These are phyloP conservation scores for Bombycilla garrulus DNA, from an alignment of 2,113 vertebrate genomes.

Conservation along the genomic window DNA sequence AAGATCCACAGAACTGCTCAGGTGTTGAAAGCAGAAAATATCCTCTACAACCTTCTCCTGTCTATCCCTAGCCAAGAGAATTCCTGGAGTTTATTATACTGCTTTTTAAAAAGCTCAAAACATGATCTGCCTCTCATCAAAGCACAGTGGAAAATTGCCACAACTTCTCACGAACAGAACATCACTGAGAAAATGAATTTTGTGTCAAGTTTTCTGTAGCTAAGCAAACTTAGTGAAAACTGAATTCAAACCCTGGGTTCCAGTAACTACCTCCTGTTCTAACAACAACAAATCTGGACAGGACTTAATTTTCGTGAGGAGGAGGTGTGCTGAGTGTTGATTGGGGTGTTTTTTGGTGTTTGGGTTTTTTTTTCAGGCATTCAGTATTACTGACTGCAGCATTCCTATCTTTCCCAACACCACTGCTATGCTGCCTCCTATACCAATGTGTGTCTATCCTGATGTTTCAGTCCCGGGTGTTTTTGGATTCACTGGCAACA, in stretches of 20 bases:
- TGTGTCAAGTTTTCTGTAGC: not conserved
- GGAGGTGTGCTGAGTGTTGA: not conserved
- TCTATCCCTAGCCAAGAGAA: not conserved
- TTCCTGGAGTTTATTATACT: not conserved
- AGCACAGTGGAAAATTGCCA: not conserved
- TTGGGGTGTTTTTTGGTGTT: not conserved
- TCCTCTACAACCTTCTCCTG: not conserved
- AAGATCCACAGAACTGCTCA: not conserved
- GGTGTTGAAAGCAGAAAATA: not conserved
- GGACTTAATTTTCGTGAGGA: not conserved
- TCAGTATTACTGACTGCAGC: not conserved
- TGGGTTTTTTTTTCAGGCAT: not conserved
- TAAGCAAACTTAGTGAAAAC: not conserved
- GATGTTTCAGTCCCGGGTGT: not conserved
- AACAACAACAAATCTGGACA: not conserved
- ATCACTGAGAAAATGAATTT: not conserved
- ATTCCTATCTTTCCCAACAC: not conserved
- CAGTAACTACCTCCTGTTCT: not conserved
- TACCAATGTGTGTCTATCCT: accelerated
- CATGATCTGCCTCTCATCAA: not conserved
- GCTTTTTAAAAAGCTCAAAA: not conserved
- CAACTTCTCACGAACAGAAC: not conserved
- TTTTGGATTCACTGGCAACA: not conserved
- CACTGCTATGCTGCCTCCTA: accelerated
- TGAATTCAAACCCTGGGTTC: not conserved